Evolutionary conservation across 1,140 invertebrate genomes (phyloP).

Genomic region (Archivesica marissinica): DNA sequence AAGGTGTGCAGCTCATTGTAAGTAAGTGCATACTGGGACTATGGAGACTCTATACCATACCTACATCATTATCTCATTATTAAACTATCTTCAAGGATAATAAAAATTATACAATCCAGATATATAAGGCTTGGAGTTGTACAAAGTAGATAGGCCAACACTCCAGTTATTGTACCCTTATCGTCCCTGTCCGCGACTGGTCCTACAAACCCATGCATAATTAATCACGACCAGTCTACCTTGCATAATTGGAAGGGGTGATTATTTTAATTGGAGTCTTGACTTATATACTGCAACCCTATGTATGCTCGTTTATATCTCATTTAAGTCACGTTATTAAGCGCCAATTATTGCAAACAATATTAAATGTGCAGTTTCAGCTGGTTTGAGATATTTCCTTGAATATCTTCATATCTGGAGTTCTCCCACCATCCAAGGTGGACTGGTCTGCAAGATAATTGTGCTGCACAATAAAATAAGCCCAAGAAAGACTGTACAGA

Average conservation of each 20-base stretch:
- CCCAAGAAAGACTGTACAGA: background rate
- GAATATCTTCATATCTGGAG: background rate
- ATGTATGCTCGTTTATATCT: no score
- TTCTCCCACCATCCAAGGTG: background rate
- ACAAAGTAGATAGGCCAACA: background rate
- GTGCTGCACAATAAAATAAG: background rate
- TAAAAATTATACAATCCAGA: background rate
- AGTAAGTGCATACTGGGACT: no score
- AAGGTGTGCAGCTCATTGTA: no score
- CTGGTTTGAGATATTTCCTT: background rate
- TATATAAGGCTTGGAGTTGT: background rate
- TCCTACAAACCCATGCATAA: slow-evolving; percentile 5
- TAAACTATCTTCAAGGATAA: no score
- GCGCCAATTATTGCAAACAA: no score
- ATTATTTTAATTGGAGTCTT: background rate
- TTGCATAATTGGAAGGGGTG: slow-evolving; percentile 22
- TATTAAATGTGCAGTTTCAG: background rate
- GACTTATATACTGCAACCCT: no score
- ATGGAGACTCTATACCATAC: no score
- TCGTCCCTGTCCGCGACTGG: slow-evolving; percentile 34
- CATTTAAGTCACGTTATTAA: no score
- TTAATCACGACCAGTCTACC: slow-evolving; percentile 14
- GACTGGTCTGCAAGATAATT: background rate
- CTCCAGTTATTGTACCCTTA: background rate
- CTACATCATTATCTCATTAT: no score